These are phyloP conservation scores for Vanessa atalanta DNA, from an alignment of 1,140 invertebrate species.

Conservation along the genomic window DNA sequence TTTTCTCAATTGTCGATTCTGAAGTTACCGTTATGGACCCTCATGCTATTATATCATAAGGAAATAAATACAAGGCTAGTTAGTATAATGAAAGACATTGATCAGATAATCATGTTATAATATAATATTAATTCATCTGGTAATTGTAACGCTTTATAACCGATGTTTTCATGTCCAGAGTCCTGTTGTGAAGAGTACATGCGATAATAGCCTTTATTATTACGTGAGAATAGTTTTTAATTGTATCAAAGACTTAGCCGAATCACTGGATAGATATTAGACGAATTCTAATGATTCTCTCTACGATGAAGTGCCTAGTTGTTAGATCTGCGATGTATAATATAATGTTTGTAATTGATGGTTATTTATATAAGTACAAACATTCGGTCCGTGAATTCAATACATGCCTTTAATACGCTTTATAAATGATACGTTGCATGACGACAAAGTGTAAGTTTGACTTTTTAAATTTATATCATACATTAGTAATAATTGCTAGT, in stretches of 20 bases:
- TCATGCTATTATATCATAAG: neutral
- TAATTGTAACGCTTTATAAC: conserved; percentile 4
- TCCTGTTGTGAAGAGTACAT: neutral
- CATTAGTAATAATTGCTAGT: no score
- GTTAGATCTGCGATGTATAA: neutral
- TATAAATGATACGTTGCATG: neutral
- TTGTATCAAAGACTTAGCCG: neutral
- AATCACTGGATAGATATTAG: neutral
- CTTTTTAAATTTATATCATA: neutral
- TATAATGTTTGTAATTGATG: conserved; percentile 1
- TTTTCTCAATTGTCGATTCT: no score
- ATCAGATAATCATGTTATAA: neutral
- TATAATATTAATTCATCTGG: neutral
- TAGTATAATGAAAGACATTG: neutral
- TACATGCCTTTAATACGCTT: conserved; percentile 11
- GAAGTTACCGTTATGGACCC: no score
- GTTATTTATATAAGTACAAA: conserved; percentile 4
- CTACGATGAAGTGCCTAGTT: conserved; percentile 9
- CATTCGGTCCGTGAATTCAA: conserved; percentile 1
- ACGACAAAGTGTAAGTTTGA: neutral
- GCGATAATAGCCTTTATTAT: neutral
- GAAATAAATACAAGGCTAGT: neutral
- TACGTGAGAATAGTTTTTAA: neutral
- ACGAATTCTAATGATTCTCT: neutral
- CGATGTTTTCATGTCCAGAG: conserved; percentile 2